Percentiles rank a stretch among this genome's conserved stretches.
Conservation (phyloP, 1,140 invertebrate genomes). For the Pentalonia nigronervosa region DNA sequence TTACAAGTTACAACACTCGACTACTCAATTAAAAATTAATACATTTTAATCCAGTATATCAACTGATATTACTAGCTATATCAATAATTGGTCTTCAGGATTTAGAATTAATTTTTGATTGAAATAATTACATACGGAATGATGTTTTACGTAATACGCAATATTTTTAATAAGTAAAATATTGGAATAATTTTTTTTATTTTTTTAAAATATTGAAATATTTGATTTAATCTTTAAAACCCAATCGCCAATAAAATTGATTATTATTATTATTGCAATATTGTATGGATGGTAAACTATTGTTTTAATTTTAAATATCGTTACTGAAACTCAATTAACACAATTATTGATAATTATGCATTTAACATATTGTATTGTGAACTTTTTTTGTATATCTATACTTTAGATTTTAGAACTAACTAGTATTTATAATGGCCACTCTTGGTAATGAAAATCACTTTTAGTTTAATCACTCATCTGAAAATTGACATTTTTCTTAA, state of each 20-base stretch:
- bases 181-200: no score
- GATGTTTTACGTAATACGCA: no score
- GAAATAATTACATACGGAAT: no score
- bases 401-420: neutral
- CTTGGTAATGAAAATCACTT: neutral
- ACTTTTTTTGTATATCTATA: neutral
- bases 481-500: neutral
- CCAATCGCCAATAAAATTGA: neutral
- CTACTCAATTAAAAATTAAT: no score
- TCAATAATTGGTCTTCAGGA: no score
- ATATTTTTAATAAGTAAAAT: no score
- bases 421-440: neutral
- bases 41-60: no score
- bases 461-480: constrained; percentile 15
- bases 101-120: no score
- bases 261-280: neutral
- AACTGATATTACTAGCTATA: no score
- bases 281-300: neutral
- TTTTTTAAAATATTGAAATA: no score
- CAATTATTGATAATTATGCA: neutral
- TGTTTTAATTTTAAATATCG: neutral
- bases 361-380: neutral
- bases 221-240: neutral
- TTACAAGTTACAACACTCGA: no score
- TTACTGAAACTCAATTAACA: neutral